Evolutionary conservation across 2,888 invertebrate species (phyloP), one percentile per base, ranked within the genome.

Genomic region (Hemithea aestivaria): DNA sequence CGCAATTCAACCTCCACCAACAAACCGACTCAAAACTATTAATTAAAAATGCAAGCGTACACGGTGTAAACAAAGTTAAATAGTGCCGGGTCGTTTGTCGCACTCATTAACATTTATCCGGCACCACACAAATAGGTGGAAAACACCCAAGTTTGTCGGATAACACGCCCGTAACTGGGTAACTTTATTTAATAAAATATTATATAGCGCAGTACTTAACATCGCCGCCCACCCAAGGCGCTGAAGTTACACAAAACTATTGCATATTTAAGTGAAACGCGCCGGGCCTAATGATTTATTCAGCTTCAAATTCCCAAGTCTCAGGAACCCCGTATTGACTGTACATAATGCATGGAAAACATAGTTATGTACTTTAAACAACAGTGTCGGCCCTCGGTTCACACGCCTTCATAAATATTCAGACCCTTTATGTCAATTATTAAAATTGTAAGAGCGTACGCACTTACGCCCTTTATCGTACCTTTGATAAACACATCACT

Each of bases 151-250:
- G 65, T 76, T 70, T 72, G 70, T 72, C 69, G 64, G 66, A 62
- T 66, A 69, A 74, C 66, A 61, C 47, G 61, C 58, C 52, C 58
- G 63, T 66, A 70, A 70, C 65, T 50, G 62, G 52, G 65, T 58
- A 73, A 73, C 67, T 75, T 75, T 80, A 81, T 78, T 80, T 68
- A 80, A 84, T 83, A 83, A 80, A 81, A 80, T 77, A 81, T 73
- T 55, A 79, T 78, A 80, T 71, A 56, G 65, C 60, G 58, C 48
- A 55, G 65, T 73, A 76, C 74, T 81, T 73, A 79, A 73, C 57
- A 62, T 53, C 54, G 67, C 59, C 63, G 50, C 53, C 64, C 66
- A 65, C 68, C 63, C 62, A 68, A 81, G 81, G 80, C 79, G 79
- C 70, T 69, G 73, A 76, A 84, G 70, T 81, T 79, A 82, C 75